Conservation (phyloP, 2,888 invertebrate species). For the Lochmaea capreae region DNA sequence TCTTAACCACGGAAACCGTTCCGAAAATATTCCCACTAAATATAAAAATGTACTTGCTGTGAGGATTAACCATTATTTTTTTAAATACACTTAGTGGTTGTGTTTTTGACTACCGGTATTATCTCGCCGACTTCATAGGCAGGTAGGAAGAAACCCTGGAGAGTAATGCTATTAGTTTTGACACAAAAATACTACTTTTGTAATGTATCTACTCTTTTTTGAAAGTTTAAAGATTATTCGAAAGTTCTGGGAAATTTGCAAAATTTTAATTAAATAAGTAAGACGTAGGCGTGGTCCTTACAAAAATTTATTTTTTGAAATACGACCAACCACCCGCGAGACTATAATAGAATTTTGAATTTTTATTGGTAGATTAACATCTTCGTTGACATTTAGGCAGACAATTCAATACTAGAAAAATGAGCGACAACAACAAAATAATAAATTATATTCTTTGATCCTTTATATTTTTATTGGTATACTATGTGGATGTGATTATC, state of each 20-base stretch:
- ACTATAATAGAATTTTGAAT: not conserved
- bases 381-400: not conserved
- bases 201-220: constrained; percentile 10
- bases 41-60: constrained; percentile 12
- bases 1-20: not conserved
- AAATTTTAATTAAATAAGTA: constrained; percentile 13
- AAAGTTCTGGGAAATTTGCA: not conserved
- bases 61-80: constrained; percentile 17
- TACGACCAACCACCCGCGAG: not conserved
- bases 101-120: constrained; percentile 29
- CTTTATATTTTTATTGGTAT: no score
- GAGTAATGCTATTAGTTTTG: constrained; percentile 26
- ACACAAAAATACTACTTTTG: constrained; percentile 17
- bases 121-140: constrained; percentile 7
- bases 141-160: constrained; percentile 27
- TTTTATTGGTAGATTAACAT: constrained; percentile 1
- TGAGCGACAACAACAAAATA: not conserved
- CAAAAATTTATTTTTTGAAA: not conserved
- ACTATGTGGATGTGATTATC: no score
- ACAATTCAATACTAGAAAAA: not conserved
- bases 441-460: not conserved
- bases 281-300: not conserved
- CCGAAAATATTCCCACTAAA: constrained; percentile 3
- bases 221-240: not conserved
- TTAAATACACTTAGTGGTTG: constrained; percentile 16